Evolutionary conservation across 2,113 vertebrate genomes (phyloP), one percentile per base, ranked within the genome.

Genomic region (Pterophyllum scalare): DNA sequence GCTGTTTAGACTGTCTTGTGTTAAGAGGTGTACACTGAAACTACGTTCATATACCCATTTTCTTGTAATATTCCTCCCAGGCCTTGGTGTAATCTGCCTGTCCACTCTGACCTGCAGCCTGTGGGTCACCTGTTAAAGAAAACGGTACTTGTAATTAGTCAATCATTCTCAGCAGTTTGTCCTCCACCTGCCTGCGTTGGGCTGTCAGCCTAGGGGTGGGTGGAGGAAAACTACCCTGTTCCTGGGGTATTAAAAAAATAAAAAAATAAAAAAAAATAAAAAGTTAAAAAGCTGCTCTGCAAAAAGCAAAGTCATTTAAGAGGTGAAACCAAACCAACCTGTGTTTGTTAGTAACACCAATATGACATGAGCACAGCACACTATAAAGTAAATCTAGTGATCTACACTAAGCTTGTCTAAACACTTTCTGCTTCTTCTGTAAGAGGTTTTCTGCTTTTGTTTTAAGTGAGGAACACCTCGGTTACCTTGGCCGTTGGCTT

Each of bases 51-150:
- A 77, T 97, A 99, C 98, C 98, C 96, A 97, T 98, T 97, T 99
- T 99, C 96, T 99, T 98, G 96, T 99, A 99, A 97, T 99, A 99
- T 85, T 99, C 98, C 94, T 99, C 98, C 98, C 98, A 99, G 92
- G 98, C 98, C 96, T 99, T 98, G 92, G 98, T 98, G 95, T 99
- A 99, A 97, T 99, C 98, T 96, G 98, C 97, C 94, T 99, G 98
- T 94, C 97, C 98, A 96, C 97, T 96, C 95, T 97, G 98, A 96
- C 97, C 97, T 96, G 97, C 97, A 96, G 97, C 97, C 95, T 98
- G 97, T 89, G 97, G 98, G 96, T 98, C 98, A 96, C 97, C 98
- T 98, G 93, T 96, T 95, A 95, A 94, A 95, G 92, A 93, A 86
- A 94, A 96, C 87, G 91, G 96, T 93, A 96, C 94, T 95, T 95